These are phyloP conservation scores for Trinorchestia longiramus DNA, from an alignment of 1,140 invertebrate genomes.

Conservation along the genomic window DNA sequence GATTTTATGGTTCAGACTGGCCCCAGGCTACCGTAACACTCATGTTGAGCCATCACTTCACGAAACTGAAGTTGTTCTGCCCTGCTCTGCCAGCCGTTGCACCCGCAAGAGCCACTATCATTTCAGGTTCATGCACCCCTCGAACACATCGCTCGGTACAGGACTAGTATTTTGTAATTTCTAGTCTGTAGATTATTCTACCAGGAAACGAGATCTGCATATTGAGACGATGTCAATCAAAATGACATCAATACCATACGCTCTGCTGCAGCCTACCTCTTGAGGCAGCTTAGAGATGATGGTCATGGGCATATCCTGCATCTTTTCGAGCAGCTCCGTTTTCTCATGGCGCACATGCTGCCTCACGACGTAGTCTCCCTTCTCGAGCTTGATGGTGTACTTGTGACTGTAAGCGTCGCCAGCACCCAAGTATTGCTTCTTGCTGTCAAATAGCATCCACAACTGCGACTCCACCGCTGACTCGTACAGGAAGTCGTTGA, in stretches of 20 bases:
- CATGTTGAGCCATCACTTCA: no score
- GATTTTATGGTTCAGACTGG: no score
- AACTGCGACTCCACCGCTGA: constrained; percentile 94
- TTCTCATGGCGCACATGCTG: constrained; percentile 92
- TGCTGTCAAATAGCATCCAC: constrained; percentile 95
- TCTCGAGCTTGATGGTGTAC: constrained; percentile 87
- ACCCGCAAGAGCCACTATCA: no score
- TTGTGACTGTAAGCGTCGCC: constrained; percentile 92
- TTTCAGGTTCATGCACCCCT: no score
- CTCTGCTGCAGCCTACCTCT: constrained; percentile 57
- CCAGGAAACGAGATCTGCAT: no score
- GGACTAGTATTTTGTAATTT: no score
- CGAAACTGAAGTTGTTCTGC: no score
- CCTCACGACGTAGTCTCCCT: constrained; percentile 92
- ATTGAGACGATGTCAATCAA: no score
- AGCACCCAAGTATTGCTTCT: constrained; percentile 86
- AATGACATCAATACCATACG: not conserved
- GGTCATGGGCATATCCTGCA: constrained; percentile 80
- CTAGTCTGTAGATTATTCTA: no score
- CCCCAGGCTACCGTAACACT: no score
- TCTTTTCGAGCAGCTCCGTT: constrained; percentile 85
- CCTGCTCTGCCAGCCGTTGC: no score
- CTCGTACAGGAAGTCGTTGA: constrained; percentile 92
- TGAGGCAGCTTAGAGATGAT: constrained; percentile 81
- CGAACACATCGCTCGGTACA: no score